Percentiles rank a stretch among this genome's conserved stretches.
These are phyloP conservation scores for Erythrocercus mccallii DNA, from an alignment of 2,113 vertebrate genomes.

Conservation along the genomic window DNA sequence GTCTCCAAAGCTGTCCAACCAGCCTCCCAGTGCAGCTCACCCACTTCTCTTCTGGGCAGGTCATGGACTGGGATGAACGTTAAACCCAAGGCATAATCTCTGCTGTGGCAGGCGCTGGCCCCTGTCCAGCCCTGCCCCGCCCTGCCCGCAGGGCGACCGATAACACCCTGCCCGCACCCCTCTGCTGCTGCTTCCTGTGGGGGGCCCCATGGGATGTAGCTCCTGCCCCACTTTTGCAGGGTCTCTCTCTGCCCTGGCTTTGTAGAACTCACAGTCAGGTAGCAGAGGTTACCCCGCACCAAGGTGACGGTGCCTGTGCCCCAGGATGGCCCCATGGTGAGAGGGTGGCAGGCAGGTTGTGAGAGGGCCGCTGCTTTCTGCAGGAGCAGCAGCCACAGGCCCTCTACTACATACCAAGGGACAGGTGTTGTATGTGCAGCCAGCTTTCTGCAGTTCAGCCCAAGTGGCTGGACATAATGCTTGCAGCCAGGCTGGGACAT, in stretches of 20 bases:
- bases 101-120: not conserved
- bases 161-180: not conserved
- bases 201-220: not conserved
- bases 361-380: not conserved
- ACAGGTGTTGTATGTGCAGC: not conserved
- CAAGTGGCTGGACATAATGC: not conserved
- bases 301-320: rapidly evolving
- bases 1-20: not conserved
- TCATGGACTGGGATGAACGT: not conserved
- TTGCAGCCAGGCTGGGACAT: not conserved
- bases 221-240: not conserved
- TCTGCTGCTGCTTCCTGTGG: not conserved
- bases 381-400: not conserved
- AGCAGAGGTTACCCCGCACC: not conserved
- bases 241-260: not conserved
- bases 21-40: rapidly evolving
- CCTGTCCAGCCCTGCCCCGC: not conserved
- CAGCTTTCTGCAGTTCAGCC: not conserved
- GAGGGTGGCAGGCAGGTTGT: not conserved
- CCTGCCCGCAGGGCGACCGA: not conserved
- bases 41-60: not conserved
- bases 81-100: constrained; percentile 17
- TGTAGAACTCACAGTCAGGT: not conserved
- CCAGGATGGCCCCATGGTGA: rapidly evolving
- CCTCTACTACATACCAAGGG: not conserved